Base-by-base conservation (phyloP, 2,888 invertebrate species). In the Agonopterix subpropinquella region DNA sequence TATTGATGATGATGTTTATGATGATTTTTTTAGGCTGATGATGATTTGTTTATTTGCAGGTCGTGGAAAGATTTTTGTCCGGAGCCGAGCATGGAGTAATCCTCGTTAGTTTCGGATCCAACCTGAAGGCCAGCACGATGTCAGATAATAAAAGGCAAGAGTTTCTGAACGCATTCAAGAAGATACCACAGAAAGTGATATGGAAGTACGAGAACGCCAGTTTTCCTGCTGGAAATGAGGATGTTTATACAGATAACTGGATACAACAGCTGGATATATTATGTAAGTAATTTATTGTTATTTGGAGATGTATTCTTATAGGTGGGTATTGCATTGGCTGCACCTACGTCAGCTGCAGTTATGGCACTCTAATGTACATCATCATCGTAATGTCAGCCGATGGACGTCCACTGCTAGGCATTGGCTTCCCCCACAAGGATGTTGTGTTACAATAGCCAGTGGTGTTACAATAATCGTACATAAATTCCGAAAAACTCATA, bases 81-180 rank as follows among this genome's bases (percentile, higher is more conserved):
- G 84, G 89, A 35, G 91, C 93, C 0, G 61, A 78, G 1, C 75
- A 92, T 11, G 94, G 94, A 0, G 92, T 92, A 1, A 87, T 95
- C 53, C 93, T 91, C 67, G 92, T 95, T 51, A 94, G 92, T 64
- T 90, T 94, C 72, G 95, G 95, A 0, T 94, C 94, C 0, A 91
- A 93, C 86, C 80, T 95, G 47, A 91, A 90, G 56, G 80, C 90
- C 0, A 89, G 90, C 41, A 90, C 91, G 0, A 90, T 95, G 76
- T 90, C 92, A 0, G 67, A 77, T 11, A 76, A 89, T 0, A 92
- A 91, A 61, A 64, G 91, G 46, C 67, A 84, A 7, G 80, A 82
- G 15, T 91, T 95, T 53, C 52, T 93, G 11, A 80, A 81, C 1
- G 93, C 91, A 0, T 90, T 95, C 54, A 75, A 81, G 1, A 81